These are phyloP conservation scores for Escarpia spicata DNA, from an alignment of 2,888 invertebrate species.

Conservation along the genomic window DNA sequence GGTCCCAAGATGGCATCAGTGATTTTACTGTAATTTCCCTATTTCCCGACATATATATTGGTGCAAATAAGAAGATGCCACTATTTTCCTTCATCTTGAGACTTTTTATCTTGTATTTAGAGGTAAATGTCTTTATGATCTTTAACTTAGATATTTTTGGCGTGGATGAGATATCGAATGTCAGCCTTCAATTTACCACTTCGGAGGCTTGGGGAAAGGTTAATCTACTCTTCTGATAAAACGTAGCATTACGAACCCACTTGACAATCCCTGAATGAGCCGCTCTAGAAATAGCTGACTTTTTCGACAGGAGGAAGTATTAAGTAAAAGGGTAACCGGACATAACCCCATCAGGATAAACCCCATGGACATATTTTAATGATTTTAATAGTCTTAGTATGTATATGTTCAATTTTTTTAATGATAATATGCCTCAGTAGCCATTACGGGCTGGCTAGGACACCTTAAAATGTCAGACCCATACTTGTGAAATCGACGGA, in stretches of 20 bases:
- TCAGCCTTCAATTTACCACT: neutral
- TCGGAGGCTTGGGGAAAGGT: neutral
- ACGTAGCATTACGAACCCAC: neutral
- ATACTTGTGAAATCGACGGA: no score
- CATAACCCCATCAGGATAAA: neutral
- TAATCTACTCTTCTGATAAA: neutral
- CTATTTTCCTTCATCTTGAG: neutral
- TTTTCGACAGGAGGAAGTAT: neutral
- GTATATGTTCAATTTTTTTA: no score
- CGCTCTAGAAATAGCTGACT: neutral
- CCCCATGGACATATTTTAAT: neutral
- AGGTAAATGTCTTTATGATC: neutral
- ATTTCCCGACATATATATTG: neutral
- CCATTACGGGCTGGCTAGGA: no score
- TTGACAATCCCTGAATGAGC: neutral
- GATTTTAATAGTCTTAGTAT: no score
- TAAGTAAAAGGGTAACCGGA: neutral
- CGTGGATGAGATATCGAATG: neutral
- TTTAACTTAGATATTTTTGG: neutral
- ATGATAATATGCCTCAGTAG: no score
- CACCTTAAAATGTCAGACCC: no score
- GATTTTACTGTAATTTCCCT: neutral
- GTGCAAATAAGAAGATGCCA: neutral
- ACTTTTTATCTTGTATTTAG: neutral
- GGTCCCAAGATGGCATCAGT: neutral